Base-by-base conservation (phyloP, 2,113 vertebrate genomes). In the Alligator sinensis region DNA sequence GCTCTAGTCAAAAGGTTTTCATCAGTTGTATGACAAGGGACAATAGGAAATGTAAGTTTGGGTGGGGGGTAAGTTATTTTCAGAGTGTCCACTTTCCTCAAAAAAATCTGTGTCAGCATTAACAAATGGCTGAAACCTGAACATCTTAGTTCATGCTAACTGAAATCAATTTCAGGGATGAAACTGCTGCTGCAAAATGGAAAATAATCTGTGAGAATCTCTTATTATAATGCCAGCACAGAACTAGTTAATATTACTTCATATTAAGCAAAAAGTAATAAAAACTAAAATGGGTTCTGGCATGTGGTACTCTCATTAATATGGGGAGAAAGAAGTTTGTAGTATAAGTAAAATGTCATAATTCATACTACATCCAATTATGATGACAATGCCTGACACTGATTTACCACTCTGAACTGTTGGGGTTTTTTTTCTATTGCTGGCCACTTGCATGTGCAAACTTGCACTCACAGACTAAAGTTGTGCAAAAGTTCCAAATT, bases 121-220 rank as follows among this genome's bases (percentile, higher is more conserved):
- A 47, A 47, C 47, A 47, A 47, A 47, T 47, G 47, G 47, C 47
- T 47, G 47, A 47, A 47, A 47, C 47, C 47, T 47, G 47, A 47
- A 47, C 47, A 47, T 81, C 30, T 77, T 76, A 13, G 81, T 21
- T 84, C 22, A 84, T 10, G 19, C 9, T 34, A 72, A 1, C 64
- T 1, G 87, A 92, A 94, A 89, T 28, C 7, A 80, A 24, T 24
- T 86, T 94, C 74, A 25, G 30, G 11, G 18, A 74, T 25, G 82
- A 34, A 38, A 90, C 2, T 13, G 9, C 47, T 47, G 47, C 47
- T 47, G 47, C 47, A 47, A 47, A 47, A 47, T 47, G 47, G 47
- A 47, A 47, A 47, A 47, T 47, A 47, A 9, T 47, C 47, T 47
- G 47, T 9, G 47, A 47, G 47, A 47, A 47, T 47, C 47, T 47